Evolutionary conservation across 1,140 invertebrate genomes (phyloP), one percentile per base, ranked within the genome.

Genomic region (Drosophila ambigua): DNA sequence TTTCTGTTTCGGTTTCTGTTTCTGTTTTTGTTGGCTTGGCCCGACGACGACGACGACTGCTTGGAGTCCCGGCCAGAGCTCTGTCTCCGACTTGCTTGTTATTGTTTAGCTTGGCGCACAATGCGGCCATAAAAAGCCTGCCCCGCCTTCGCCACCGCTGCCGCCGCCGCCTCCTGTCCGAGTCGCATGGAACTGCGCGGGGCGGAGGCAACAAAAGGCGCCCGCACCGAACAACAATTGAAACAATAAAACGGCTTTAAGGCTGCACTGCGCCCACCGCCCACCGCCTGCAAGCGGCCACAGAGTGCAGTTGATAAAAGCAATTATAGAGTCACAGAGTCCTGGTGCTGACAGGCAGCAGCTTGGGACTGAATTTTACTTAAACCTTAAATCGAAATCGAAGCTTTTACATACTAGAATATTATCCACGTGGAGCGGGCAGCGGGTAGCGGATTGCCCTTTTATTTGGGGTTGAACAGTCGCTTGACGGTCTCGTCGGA

Each of bases 231-330:
- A 59, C 58, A 87, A 85, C 82, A 85, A 87, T 85, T 87, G 82
- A 81, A 75, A 85, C 82, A 85, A 85, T 82, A 85, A 85, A 85
- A 81, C 52, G 83, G 78, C 78, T 85, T 85, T 81, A 85, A 82
- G 74, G 50, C 43, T 5, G 45, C 43, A 62, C 16, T 16, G 16
- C 16, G 16, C 16, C 2, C 23, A 23, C 23, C 4, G 23, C 23
- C 2, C 23, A 0, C 23, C 23, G 23, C 23, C 4, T 31, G 31
- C 8, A 9, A 31, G 8, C 8, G 3, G 3, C 31, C 31, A 9
- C 31, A 31, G 31, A 31, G 31, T 9, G 7, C 43, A 46, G 45
- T 53, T 77, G 78, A 72, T 80, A 80, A 72, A 80, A 79, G 78
- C 78, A 80, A 81, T 81, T 80, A 81, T 41, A 54, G 57, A 9